These are phyloP conservation scores for Prionailurus bengalensis DNA, from an alignment of 2,113 vertebrate genomes.

Conservation along the genomic window DNA sequence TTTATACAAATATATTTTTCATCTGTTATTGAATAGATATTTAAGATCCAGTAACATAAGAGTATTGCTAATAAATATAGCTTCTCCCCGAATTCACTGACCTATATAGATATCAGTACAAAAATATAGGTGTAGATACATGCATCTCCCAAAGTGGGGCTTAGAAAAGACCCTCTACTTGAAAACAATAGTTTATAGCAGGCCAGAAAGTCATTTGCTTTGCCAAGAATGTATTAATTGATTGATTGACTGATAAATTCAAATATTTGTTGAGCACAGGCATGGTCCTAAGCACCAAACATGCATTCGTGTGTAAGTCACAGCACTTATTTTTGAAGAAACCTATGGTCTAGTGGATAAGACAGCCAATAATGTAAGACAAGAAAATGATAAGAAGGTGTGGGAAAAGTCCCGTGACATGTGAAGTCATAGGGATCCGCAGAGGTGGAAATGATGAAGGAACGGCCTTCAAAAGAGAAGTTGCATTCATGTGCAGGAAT, in stretches of 20 bases:
- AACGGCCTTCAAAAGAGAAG: not conserved
- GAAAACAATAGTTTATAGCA: not conserved
- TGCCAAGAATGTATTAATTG: not conserved
- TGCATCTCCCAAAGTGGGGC: not conserved
- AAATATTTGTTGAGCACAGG: not conserved
- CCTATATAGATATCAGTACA: too few relatives aligned
- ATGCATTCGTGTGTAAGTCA: not conserved
- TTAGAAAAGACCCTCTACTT: not conserved
- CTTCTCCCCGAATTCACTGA: not conserved
- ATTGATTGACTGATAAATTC: not conserved
- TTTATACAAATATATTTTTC: not conserved
- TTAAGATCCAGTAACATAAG: not conserved
- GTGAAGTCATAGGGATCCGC: not conserved
- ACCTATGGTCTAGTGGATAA: not conserved
- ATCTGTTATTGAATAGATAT: not conserved
- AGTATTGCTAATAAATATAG: not conserved
- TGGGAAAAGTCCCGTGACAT: rapidly evolving
- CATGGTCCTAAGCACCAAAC: not conserved
- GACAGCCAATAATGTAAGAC: rapidly evolving
- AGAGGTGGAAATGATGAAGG: not conserved
- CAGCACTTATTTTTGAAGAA: not conserved
- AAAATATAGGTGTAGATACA: rapidly evolving
- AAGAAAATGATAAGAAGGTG: too few relatives aligned
- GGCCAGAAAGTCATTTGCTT: not conserved
- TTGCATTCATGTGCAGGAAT: too few relatives aligned